phyloP scores from a whole-genome alignment of 2,797 vertebrate species.

The Apogon hyalosoma region DNA sequence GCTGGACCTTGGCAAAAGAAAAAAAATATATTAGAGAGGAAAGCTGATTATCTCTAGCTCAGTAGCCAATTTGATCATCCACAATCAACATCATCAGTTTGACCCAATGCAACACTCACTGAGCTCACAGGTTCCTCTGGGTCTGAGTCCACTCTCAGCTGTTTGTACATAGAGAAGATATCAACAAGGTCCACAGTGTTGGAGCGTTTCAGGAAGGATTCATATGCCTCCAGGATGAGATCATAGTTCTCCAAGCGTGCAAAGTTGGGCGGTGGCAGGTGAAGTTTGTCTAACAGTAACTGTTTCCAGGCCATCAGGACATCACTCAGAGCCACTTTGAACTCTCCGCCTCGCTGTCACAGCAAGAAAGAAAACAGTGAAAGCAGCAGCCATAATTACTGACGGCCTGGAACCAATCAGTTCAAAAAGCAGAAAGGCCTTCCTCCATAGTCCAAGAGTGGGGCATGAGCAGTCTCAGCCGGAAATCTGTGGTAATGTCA shows the following conservation, averaged over 20 bases:
- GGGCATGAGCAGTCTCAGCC: constrained; percentile 47
- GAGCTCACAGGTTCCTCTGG: constrained; percentile 75
- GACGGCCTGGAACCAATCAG: constrained; percentile 67
- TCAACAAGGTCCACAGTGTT: constrained; percentile 94
- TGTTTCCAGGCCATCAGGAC: constrained; percentile 91
- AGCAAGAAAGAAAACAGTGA: constrained; percentile 68
- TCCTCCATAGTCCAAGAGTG: constrained; percentile 35
- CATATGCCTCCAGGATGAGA: constrained; percentile 86
- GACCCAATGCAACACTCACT: constrained; percentile 84
- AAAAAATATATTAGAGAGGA: constrained; percentile 29
- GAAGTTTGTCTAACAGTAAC: constrained; percentile 90
- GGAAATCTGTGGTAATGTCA: constrained; percentile 65
- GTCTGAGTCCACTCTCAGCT: constrained; percentile 78
- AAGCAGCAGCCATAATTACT: constrained; percentile 60
- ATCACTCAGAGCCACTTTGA: constrained; percentile 89
- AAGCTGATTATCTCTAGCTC: constrained; percentile 34
- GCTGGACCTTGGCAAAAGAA: constrained; percentile 82
- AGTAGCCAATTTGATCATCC: constrained; percentile 31
- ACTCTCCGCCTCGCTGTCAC: constrained; percentile 88
- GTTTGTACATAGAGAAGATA: constrained; percentile 82
- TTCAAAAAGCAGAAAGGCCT: constrained; percentile 42
- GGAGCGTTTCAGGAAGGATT: constrained; percentile 87
- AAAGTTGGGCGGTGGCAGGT: constrained; percentile 78
- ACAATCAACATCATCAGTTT: constrained; percentile 32
- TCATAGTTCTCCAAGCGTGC: constrained; percentile 85